Evolutionary conservation across 2,888 invertebrate genomes (phyloP), one percentile per base, ranked within the genome.

Genomic region (Serrognathus titanus): DNA sequence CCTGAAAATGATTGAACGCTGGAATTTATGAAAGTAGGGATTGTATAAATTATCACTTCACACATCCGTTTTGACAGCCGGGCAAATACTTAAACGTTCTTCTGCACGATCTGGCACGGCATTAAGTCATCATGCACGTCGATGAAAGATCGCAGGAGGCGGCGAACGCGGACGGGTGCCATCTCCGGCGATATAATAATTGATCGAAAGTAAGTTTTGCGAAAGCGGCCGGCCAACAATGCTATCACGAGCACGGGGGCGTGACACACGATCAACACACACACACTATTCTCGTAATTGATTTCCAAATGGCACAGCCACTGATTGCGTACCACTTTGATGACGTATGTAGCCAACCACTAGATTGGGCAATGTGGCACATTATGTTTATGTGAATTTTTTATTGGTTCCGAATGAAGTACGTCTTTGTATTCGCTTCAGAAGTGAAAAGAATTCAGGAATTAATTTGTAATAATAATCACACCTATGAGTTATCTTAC

Each of bases 241-340:
- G 60, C 62, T 65, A 69, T 70, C 71, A 71, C 69, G 71, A 71
- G 54, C 56, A 47, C 55, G 63, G 63, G 66, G 72, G 71, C 73
- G 72, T 72, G 71, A 69, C 70, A 65, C 72, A 71, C 72, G 72
- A 71, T 31, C 24, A 31, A 62, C 64, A 69, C 65, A 65, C 64
- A 69, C 65, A 65, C 58, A 67, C 63, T 65, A 67, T 67, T 64
- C 68, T 63, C 59, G 65, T 69, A 71, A 71, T 70, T 70, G 70
- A 70, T 71, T 69, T 68, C 65, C 66, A 69, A 71, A 71, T 67
- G 67, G 57, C 58, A 55, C 52, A 40, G 59, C 55, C 60, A 58
- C 60, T 57, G 24, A 31, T 31, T 31, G 4, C 1, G 24, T 31
- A 31, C 24, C 24, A 31, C 7, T 31, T 31, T 31, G 24, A 31